Evolutionary conservation across 2,113 vertebrate species (phyloP).

Genomic region (Paramormyrops kingsleyae): DNA sequence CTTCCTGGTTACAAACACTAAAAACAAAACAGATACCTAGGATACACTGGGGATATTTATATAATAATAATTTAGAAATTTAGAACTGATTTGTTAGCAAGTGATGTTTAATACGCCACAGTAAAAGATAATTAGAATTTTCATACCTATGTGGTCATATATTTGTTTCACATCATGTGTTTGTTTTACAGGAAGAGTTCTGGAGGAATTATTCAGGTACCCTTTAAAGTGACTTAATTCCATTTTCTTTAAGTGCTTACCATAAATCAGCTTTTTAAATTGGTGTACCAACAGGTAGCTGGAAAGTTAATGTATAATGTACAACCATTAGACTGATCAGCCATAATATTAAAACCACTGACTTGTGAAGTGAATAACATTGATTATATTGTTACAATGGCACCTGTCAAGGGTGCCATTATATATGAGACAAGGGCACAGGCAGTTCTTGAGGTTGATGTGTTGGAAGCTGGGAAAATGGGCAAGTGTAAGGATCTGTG

Average conservation of each 20-base stretch:
- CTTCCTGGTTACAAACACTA: not conserved
- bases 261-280: not conserved
- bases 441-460: not conserved
- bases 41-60: not conserved
- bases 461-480: not conserved
- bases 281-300: not conserved
- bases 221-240: not conserved
- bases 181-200: slow-evolving; percentile 67
- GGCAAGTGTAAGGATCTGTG: not conserved
- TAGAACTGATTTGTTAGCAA: not conserved
- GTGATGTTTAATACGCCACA: not conserved
- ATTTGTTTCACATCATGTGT: not conserved
- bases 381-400: not conserved
- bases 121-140: not conserved
- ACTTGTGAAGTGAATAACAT: not conserved
- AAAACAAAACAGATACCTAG: not conserved
- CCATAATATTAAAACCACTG: not conserved
- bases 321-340: not conserved
- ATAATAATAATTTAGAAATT: not conserved
- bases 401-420: not conserved
- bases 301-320: not conserved
- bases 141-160: not conserved
- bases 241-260: not conserved
- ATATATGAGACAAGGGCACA: not conserved
- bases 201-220: slow-evolving; percentile 78